These are phyloP conservation scores for Thalassophryne amazonica DNA, from an alignment of 2,797 vertebrate species.

Conservation along the genomic window DNA sequence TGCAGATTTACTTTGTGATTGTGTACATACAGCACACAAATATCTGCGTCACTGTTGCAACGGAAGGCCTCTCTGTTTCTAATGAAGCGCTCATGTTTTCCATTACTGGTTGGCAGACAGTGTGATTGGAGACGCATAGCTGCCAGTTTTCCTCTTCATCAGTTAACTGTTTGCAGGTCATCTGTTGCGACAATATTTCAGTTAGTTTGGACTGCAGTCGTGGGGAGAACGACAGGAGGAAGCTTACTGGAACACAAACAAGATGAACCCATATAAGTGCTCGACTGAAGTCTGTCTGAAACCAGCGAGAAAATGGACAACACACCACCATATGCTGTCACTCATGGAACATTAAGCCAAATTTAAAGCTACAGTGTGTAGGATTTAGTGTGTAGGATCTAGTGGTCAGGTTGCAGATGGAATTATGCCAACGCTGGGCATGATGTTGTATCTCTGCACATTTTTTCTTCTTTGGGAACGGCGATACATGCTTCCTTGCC, in stretches of 20 bases:
- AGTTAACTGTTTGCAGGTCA: neutral
- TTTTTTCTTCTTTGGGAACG: too few species aligned
- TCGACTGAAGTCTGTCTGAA: too few species aligned
- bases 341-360: too few species aligned
- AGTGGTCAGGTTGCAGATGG: too few species aligned
- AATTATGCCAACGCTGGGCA: too few species aligned
- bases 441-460: too few species aligned
- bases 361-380: too few species aligned
- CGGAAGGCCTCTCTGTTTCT: conserved; percentile 8
- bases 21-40: conserved; percentile 21
- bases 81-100: conserved; percentile 49
- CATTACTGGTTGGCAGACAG: conserved; percentile 49
- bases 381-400: too few species aligned
- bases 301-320: too few species aligned
- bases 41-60: conserved; percentile 8
- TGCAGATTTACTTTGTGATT: conserved; percentile 22
- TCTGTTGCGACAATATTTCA: neutral
- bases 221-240: neutral
- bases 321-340: too few species aligned
- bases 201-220: neutral
- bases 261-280: too few species aligned
- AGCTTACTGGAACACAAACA: neutral
- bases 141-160: conserved; percentile 32
- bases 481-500: too few species aligned
- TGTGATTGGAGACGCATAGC: conserved; percentile 50